Percentiles rank a stretch among this genome's conserved stretches.
Evolutionary conservation across 2,797 vertebrate genomes (phyloP).

Genomic region (Neoniphon sammara): DNA sequence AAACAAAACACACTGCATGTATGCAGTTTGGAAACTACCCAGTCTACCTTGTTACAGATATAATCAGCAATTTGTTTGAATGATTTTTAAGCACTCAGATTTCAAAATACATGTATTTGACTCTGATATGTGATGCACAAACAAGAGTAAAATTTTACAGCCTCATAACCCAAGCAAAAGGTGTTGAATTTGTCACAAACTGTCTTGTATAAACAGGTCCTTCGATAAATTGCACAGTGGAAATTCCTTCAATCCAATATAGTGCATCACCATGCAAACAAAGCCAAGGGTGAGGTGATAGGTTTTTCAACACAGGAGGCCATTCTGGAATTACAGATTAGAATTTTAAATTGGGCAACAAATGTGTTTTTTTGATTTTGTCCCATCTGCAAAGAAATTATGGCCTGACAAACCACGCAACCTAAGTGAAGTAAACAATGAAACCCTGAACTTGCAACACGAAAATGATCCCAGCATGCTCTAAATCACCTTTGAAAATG

Average conservation of each 20-base stretch:
- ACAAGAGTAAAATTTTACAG: no score
- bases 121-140: no score
- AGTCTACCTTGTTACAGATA: slow-evolving; percentile 2
- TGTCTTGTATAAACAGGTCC: background rate
- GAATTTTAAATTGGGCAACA: slow-evolving; percentile 7
- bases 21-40: slow-evolving; percentile 1
- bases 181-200: background rate
- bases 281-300: background rate
- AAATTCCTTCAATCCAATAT: background rate
- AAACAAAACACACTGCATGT: slow-evolving; percentile 15
- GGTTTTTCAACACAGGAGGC: slow-evolving; percentile 8
- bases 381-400: slow-evolving; percentile 13
- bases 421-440: slow-evolving; percentile 32
- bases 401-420: slow-evolving; percentile 6
- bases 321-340: background rate
- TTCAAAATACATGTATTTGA: no score
- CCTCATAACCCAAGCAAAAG: background rate
- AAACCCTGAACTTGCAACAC: background rate
- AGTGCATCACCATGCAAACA: background rate
- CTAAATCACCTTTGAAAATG: slow-evolving; percentile 12
- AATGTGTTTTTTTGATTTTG: background rate
- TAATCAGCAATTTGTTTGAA: slow-evolving; percentile 16
- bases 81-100: no score
- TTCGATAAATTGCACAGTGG: background rate
- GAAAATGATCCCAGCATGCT: background rate